Percentiles rank a stretch among this genome's conserved stretches.
Evolutionary conservation across 2,888 invertebrate species (phyloP).

Genomic region (Hyppa rectilinea): DNA sequence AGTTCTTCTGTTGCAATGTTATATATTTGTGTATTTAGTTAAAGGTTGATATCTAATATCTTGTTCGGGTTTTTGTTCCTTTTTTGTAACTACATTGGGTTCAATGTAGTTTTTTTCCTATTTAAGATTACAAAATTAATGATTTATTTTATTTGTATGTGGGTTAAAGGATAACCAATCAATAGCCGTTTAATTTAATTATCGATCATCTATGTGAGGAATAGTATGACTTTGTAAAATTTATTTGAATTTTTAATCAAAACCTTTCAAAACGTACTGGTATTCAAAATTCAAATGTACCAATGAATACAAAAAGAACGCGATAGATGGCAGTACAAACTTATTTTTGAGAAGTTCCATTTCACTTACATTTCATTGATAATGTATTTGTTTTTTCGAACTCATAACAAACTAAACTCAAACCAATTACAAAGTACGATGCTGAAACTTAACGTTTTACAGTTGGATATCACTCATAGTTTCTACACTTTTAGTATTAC

Average conservation of each 20-base stretch:
- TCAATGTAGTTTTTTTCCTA: no score
- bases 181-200: background rate
- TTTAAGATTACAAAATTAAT: background rate
- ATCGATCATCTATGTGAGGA: background rate
- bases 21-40: background rate
- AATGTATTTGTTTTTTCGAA: background rate
- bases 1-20: background rate
- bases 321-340: constrained; percentile 47
- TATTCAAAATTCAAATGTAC: constrained; percentile 27
- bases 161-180: no score
- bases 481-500: background rate
- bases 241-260: background rate
- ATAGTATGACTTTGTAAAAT: background rate
- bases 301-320: background rate
- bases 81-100: no score
- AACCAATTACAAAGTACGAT: background rate
- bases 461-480: background rate
- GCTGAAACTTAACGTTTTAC: accelerated
- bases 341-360: constrained; percentile 22
- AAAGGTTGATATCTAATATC: background rate
- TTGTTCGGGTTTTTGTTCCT: background rate
- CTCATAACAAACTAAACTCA: background rate
- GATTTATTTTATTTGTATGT: no score
- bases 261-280: constrained; percentile 23
- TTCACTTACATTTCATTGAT: constrained; percentile 17